A percentile compares a stretch with the other conserved stretches of the same genome.
Evolutionary conservation across 2,888 invertebrate species (phyloP).

Genomic region (Gandaritis pyraliata): DNA sequence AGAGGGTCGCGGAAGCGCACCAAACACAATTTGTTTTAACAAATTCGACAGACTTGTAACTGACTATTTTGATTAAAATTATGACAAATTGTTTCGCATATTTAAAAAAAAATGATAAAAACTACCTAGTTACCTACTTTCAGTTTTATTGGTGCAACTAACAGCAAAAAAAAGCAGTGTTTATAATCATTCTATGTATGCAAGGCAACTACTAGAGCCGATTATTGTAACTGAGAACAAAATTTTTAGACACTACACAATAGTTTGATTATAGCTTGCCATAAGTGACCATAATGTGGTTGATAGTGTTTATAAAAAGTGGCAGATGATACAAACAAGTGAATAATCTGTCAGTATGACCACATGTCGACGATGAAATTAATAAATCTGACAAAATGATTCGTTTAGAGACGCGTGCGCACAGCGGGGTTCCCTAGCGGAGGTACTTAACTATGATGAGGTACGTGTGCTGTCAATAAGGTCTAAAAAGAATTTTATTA

Average conservation of each 20-base stretch:
- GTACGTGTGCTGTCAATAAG: slow-evolving; percentile 11
- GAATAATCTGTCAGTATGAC: slow-evolving; percentile 63
- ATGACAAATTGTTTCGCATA: slow-evolving; percentile 28
- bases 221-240: background rate
- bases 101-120: too few relatives aligned
- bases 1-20: slow-evolving; percentile 51
- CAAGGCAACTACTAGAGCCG: too few relatives aligned
- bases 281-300: slow-evolving; percentile 8
- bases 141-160: too few relatives aligned
- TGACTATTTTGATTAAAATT: slow-evolving; percentile 39
- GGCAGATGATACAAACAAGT: slow-evolving; percentile 75
- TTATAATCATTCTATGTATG: too few relatives aligned
- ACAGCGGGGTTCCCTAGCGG: slow-evolving; percentile 54
- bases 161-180: too few relatives aligned
- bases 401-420: slow-evolving; percentile 73
- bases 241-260: background rate
- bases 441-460: background rate
- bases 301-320: slow-evolving; percentile 44
- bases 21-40: slow-evolving; percentile 72
- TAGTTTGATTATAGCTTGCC: background rate
- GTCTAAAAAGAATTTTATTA: slow-evolving; percentile 1
- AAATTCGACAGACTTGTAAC: slow-evolving; percentile 63
- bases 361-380: slow-evolving; percentile 65
- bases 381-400: slow-evolving; percentile 71
- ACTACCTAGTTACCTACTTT: too few relatives aligned